These are phyloP conservation scores for Campoletis raptor DNA, from an alignment of 2,888 invertebrate genomes.

Conservation along the genomic window DNA sequence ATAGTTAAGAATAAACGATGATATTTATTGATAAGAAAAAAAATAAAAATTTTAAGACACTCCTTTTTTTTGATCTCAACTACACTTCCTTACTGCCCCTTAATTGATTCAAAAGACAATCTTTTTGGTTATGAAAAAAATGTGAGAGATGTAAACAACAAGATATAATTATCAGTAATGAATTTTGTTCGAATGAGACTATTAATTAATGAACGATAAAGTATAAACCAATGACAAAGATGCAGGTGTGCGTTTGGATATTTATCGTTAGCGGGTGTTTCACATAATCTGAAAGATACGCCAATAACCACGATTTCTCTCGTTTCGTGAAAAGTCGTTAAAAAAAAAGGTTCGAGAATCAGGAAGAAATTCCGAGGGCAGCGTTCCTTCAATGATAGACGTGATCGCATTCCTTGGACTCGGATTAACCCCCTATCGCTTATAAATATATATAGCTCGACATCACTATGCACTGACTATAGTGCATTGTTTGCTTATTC, in stretches of 20 bases:
- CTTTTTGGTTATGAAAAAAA: too few relatives aligned
- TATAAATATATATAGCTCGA: constrained; percentile 9
- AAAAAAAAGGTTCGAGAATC: constrained; percentile 14
- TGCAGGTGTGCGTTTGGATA: background rate
- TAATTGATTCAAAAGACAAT: too few relatives aligned
- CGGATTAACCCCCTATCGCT: constrained; percentile 39
- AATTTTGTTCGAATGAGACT: background rate
- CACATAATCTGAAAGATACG: background rate
- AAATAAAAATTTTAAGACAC: too few relatives aligned
- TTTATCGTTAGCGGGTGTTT: constrained; percentile 1
- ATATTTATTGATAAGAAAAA: too few relatives aligned
- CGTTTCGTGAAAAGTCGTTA: background rate
- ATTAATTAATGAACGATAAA: background rate
- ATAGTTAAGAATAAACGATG: too few relatives aligned
- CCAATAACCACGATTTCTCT: constrained; percentile 17
- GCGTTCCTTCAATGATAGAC: constrained; percentile 48
- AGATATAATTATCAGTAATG: too few relatives aligned
- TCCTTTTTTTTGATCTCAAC: too few relatives aligned
- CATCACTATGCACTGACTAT: constrained; percentile 3
- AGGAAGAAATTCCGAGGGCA: constrained; percentile 55
- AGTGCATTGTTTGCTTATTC: constrained; percentile 49
- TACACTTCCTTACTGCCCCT: too few relatives aligned
- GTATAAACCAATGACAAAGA: background rate
- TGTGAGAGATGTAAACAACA: too few relatives aligned
- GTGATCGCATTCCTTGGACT: constrained; percentile 52